These are phyloP conservation scores for Gorsachius goisagi DNA, from an alignment of 2,113 vertebrate species.

Conservation along the genomic window DNA sequence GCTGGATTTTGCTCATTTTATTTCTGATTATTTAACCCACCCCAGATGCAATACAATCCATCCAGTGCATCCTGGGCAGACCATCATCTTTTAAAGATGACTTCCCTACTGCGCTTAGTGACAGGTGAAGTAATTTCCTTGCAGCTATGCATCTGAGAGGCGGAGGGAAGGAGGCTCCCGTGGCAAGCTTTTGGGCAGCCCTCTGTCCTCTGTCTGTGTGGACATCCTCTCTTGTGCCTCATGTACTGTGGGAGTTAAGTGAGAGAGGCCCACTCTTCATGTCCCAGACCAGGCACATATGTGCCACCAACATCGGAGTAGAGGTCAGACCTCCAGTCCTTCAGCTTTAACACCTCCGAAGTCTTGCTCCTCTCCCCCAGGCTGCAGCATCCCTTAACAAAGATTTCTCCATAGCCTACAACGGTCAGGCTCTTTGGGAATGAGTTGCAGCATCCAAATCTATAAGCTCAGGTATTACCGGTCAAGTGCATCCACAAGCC, in stretches of 20 bases:
- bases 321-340: neutral
- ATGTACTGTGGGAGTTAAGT: accelerated
- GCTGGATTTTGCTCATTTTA: neutral
- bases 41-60: too few species aligned
- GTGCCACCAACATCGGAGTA: neutral
- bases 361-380: neutral
- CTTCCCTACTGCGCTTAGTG: too few species aligned
- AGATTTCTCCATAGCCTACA: neutral
- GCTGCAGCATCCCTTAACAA: neutral
- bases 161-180: neutral
- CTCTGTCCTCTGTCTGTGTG: accelerated
- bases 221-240: neutral
- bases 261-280: neutral
- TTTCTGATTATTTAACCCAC: too few species aligned
- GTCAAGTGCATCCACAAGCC: neutral
- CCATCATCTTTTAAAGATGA: too few species aligned
- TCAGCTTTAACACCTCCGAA: neutral
- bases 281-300: accelerated
- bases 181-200: neutral
- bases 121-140: too few species aligned
- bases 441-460: neutral
- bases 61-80: too few species aligned
- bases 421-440: neutral
- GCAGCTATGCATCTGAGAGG: too few species aligned
- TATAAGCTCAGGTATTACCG: neutral